Conservation (phyloP, 2,113 vertebrate genomes). For the Phylloscopus trochiloides region DNA sequence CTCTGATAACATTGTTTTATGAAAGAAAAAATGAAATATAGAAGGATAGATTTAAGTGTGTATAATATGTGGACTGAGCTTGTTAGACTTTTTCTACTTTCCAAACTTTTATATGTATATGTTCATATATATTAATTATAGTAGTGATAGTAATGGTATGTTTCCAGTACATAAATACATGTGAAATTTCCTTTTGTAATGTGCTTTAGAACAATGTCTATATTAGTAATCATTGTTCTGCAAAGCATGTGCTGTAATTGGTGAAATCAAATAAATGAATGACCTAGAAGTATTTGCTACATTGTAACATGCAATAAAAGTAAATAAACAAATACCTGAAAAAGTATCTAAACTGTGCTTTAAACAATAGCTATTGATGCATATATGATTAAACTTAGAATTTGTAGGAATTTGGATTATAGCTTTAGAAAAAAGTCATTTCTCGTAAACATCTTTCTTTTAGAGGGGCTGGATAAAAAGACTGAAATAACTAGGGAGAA, state of each 20-base stretch:
- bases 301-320: neutral
- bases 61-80: neutral
- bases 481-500: neutral
- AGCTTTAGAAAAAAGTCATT: neutral
- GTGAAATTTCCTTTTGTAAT: neutral
- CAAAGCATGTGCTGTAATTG: neutral
- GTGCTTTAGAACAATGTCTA: neutral
- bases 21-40: neutral
- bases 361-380: neutral
- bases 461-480: neutral
- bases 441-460: neutral
- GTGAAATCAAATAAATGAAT: neutral
- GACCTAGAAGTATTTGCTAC: neutral
- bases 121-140: neutral
- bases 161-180: neutral
- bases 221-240: neutral
- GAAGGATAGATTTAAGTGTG: neutral
- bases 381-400: neutral
- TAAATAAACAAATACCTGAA: neutral
- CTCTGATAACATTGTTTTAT: neutral
- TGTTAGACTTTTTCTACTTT: neutral
- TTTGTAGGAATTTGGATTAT: neutral
- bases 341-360: neutral
- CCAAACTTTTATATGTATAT: neutral
- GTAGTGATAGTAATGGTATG: neutral